Evolutionary conservation across 2,113 vertebrate species (phyloP).

Genomic region (Dasyurus viverrinus): DNA sequence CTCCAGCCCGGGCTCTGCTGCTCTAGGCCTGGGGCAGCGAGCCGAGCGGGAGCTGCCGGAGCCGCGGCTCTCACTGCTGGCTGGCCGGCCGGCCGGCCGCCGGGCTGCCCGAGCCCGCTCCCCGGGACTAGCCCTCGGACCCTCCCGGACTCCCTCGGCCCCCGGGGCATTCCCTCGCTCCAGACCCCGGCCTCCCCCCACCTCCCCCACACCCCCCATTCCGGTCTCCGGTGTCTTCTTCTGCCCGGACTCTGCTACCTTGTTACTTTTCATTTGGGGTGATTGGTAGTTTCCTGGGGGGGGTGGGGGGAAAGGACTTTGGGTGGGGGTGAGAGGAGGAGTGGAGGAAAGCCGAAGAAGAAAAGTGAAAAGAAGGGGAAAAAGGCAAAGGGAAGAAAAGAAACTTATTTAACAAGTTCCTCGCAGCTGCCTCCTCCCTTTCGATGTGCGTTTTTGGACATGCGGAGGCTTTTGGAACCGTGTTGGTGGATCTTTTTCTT

Average conservation of each 20-base stretch:
- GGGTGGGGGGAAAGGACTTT: constrained; percentile 37
- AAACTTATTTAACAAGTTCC: constrained; percentile 88
- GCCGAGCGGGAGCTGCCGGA: background rate
- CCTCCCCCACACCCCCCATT: too few relatives aligned
- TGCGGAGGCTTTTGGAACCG: constrained; percentile 96
- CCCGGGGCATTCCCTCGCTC: background rate
- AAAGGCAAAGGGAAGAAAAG: constrained; percentile 73
- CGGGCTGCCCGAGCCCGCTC: background rate
- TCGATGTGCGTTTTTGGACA: constrained; percentile 93
- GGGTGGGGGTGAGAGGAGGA: constrained; percentile 31
- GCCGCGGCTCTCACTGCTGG: background rate
- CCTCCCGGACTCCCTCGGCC: background rate
- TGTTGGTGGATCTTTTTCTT: constrained; percentile 95
- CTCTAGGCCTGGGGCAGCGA: constrained; percentile 47
- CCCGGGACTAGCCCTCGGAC: background rate
- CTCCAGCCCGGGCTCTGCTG: constrained; percentile 3
- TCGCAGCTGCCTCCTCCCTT: constrained; percentile 83
- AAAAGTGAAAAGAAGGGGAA: constrained; percentile 51
- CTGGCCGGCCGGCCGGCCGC: background rate
- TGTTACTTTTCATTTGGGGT: constrained; percentile 67
- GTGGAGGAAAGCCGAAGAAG: constrained; percentile 33
- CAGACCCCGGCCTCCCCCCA: background rate
- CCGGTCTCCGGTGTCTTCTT: constrained; percentile 51
- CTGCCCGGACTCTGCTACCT: constrained; percentile 55
- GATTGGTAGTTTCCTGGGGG: constrained; percentile 60